phyloP scores from a whole-genome alignment of 2,113 vertebrate species.

The Natator depressus region DNA sequence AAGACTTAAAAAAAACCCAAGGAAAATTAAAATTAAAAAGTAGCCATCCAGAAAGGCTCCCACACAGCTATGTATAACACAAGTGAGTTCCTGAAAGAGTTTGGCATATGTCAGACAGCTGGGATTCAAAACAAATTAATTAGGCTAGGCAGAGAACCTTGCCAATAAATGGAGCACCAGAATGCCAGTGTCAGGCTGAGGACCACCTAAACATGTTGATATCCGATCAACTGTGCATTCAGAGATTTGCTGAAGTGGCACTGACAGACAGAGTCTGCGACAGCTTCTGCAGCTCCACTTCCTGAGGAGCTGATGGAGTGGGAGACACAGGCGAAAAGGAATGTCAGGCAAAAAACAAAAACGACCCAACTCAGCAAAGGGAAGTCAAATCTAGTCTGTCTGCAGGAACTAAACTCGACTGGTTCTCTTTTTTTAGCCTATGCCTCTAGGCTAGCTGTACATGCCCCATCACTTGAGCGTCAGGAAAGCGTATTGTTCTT shows the following conservation, averaged over 20 bases:
- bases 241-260: not conserved
- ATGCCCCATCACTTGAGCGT: not conserved
- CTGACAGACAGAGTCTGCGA: not conserved
- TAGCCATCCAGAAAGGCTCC: not conserved
- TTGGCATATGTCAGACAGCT: conserved; percentile 48
- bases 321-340: not conserved
- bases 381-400: not conserved
- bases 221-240: not conserved
- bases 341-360: not conserved
- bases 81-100: conserved; percentile 37
- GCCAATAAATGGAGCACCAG: not conserved
- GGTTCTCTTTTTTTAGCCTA: not conserved
- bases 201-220: not conserved
- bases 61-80: not conserved
- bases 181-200: not conserved
- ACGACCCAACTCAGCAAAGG: not conserved
- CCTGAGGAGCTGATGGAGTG: not conserved
- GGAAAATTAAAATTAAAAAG: not conserved
- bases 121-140: conserved; percentile 53
- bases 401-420: not conserved
- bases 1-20: not conserved
- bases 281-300: not conserved
- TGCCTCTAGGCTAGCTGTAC: not conserved
- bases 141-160: not conserved
- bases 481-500: not conserved